phyloP scores from a whole-genome alignment of 1,140 invertebrate species.

The Eriocheir sinensis region DNA sequence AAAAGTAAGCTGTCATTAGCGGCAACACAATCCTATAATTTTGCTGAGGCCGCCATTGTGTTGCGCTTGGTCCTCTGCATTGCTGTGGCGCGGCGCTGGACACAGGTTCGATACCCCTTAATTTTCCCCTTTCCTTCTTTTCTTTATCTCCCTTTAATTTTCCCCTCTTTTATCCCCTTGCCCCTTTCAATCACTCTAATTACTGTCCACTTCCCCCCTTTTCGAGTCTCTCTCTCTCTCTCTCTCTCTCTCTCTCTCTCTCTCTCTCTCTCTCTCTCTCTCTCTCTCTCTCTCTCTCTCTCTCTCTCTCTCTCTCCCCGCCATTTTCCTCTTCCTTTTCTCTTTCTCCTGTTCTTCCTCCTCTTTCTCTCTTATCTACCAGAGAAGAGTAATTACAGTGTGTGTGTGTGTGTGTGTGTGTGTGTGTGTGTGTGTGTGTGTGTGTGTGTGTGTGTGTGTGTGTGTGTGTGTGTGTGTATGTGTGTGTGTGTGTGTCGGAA shows the following conservation, averaged over 20 bases:
- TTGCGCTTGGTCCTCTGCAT: neutral
- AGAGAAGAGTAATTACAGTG: no score
- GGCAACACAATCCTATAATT: conserved; percentile 30
- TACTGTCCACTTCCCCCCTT: neutral
- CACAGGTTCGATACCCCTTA: neutral
- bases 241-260: neutral
- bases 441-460: no score
- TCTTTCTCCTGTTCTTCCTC: neutral
- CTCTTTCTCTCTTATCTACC: neutral
- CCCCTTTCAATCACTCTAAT: neutral
- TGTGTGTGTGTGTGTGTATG: no score
- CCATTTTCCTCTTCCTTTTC: neutral
- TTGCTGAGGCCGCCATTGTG: conserved; percentile 32
- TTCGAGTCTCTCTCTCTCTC: neutral
- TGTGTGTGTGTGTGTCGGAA: no score
- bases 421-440: no score
- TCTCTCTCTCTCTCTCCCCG: neutral
- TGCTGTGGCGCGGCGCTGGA: conserved; percentile 32
- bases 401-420: no score
- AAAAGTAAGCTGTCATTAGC: conserved; percentile 56
- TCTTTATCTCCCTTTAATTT: neutral
- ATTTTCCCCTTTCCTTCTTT: neutral
- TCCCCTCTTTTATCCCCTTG: neutral
- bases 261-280: neutral
- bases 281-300: neutral